Base-by-base conservation (phyloP, 2,888 invertebrate species). In the Xanthorhoe designata region DNA sequence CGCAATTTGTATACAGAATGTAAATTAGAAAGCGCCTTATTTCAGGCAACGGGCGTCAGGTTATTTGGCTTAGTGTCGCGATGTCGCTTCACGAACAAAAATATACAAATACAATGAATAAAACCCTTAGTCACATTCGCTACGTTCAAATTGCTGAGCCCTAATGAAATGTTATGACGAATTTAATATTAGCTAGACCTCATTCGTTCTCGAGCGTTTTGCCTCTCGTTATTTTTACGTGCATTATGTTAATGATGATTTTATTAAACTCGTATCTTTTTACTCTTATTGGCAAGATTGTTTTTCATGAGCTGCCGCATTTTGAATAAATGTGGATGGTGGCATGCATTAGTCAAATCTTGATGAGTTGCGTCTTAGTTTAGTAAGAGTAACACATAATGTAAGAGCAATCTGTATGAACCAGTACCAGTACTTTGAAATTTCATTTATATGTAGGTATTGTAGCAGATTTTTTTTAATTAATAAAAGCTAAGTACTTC, bases 1-100 rank as follows among this genome's bases (percentile, higher is more conserved):
- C 83, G 85, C 89, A 90, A 90, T 90, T 91, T 91, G 91, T 91
- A 91, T 91, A 90, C 91, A 85, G 87, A 91, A 92, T 92, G 91
- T 90, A 92, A 92, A 92, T 91, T 91, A 90, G 90, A 87, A 88
- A 85, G 89, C 82, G 83, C 84, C 90, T 91, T 91, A 90, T 90
- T 91, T 87, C 85, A 84, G 82, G 78, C 81, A 84, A 87, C 81
- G 85, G 59, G 85, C 87, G 89, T 85, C 86, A 88, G 85, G 87
- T 87, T 89, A 90, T 91, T 90, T 88, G 87, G 87, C 88, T 87
- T 81, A 85, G 82, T 87, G 88, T 88, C 87, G 83, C 80, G 70
- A 76, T 80, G 80, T 75, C 79, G 83, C 83, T 81, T 82, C 83
- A 85, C 84, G 79, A 82, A 83, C 83, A 85, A 84, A 60, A 84